Evolutionary conservation across 2,113 vertebrate species (phyloP).

Genomic region (Larimichthys crocea): DNA sequence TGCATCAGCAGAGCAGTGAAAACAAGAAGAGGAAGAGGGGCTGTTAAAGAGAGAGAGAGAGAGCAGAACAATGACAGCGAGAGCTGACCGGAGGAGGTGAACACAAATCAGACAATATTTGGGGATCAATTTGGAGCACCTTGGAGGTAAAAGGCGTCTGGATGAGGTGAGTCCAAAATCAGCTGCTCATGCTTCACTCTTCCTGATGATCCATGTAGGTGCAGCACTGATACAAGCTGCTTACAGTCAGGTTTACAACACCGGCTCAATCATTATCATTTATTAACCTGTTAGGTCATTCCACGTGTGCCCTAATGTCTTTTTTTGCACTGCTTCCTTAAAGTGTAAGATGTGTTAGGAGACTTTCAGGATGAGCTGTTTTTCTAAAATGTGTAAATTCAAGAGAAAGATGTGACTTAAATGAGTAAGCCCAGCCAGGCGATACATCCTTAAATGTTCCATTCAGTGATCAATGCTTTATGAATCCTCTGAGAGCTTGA

Average conservation of each 20-base stretch:
- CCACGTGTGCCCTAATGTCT: neutral
- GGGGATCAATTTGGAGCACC: neutral
- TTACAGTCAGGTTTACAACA: neutral
- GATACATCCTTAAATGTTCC: neutral
- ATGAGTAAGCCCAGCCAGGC: neutral
- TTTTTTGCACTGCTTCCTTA: neutral
- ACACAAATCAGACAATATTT: accelerated
- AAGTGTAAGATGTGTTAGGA: neutral
- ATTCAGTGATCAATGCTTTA: neutral
- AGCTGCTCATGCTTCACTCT: neutral
- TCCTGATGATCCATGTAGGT: neutral
- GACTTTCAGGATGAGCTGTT: neutral
- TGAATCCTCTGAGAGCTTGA: neutral
- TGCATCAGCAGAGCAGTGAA: constrained; percentile 62
- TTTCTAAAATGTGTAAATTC: neutral
- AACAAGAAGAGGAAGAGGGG: neutral
- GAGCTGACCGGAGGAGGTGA: neutral
- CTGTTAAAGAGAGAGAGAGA: neutral
- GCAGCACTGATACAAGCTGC: neutral
- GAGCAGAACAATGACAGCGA: neutral
- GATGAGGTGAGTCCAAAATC: constrained; percentile 58
- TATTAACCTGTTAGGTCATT: constrained; percentile 34
- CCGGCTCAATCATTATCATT: constrained; percentile 1
- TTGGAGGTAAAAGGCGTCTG: neutral
- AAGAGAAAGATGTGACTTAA: neutral